Evolutionary conservation across 1,140 invertebrate genomes (phyloP), one percentile per base, ranked within the genome.

Genomic region (Drosophila hydei): DNA sequence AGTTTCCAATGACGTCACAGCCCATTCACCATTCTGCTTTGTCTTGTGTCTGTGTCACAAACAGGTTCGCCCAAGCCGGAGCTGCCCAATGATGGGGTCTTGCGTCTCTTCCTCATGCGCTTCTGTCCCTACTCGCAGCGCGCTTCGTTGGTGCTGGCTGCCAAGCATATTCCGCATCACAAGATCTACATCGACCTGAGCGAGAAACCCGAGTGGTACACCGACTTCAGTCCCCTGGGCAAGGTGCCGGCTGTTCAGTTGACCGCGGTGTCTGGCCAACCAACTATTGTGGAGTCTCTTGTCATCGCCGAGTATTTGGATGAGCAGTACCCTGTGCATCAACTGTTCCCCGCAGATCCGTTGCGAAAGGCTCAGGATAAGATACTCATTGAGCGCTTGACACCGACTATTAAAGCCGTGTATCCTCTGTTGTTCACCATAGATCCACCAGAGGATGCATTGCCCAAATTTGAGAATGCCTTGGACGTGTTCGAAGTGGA

Each of bases 121-220:
- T 98, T 96, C 91, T 98, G 97, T 90, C 97, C 97, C 0, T 99
- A 95, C 90, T 96, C 96, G 0, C 95, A 98, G 78, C 93, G 97
- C 63, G 94, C 95, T n/a, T 93, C 96, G 43, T 93, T 98, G 7
- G 95, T 97, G 1, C 91, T 98, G 9, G 94, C 95, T 55, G 96
- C 96, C 14, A 98, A 98, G 92, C 94, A 95, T 62, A 94, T 98
- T 64, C 95, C 95, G 94, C 95, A 97, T 89, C 96, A 98, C 90
- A 93, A 95, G 7, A 94, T 98, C 4, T 96, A 97, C 87, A 94
- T 98, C 18, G 95, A 98, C 92, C 91, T 98, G 42, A 94, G 93
- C n/a, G 92, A 95, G 30, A 98, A 98, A 92, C 97, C 97, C 0
- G 96, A 97, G 50, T 98, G 97, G 97, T 90, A 93, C 19, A 85